Conservation (phyloP, 2,888 invertebrate genomes). For the Furcula furcula region DNA sequence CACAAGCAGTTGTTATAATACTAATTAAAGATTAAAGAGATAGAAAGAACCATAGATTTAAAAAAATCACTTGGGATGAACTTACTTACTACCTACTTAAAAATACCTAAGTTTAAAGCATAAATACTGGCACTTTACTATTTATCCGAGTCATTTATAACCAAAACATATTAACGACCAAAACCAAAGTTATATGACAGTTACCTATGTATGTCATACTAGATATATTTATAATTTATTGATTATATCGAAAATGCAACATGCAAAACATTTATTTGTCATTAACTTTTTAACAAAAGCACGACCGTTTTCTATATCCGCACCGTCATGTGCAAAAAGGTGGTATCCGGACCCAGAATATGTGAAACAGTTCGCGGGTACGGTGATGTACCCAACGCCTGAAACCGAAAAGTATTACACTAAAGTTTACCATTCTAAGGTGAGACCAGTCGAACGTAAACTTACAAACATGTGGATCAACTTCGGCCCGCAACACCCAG, state of each 20-base stretch:
- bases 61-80: too few relatives aligned
- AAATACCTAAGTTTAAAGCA: too few relatives aligned
- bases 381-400: slow-evolving; percentile 81
- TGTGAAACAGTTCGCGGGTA: slow-evolving; percentile 75
- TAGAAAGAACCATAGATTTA: too few relatives aligned
- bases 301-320: slow-evolving; percentile 35
- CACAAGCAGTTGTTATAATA: too few relatives aligned
- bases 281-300: slow-evolving; percentile 8
- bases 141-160: too few relatives aligned
- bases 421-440: slow-evolving; percentile 51
- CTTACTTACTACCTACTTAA: too few relatives aligned
- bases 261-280: slow-evolving; percentile 7
- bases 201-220: too few relatives aligned
- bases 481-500: slow-evolving; percentile 95
- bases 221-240: too few relatives aligned
- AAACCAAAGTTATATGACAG: too few relatives aligned
- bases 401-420: slow-evolving; percentile 55
- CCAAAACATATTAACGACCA: too few relatives aligned
- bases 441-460: slow-evolving; percentile 78
- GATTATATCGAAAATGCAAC: slow-evolving; percentile 17
- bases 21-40: too few relatives aligned
- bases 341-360: slow-evolving; percentile 87
- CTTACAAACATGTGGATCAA: slow-evolving; percentile 87
- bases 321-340: slow-evolving; percentile 38
- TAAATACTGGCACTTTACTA: too few relatives aligned